These are phyloP conservation scores for Trichopoda pennipes DNA, from an alignment of 2,888 invertebrate species.

Conservation along the genomic window DNA sequence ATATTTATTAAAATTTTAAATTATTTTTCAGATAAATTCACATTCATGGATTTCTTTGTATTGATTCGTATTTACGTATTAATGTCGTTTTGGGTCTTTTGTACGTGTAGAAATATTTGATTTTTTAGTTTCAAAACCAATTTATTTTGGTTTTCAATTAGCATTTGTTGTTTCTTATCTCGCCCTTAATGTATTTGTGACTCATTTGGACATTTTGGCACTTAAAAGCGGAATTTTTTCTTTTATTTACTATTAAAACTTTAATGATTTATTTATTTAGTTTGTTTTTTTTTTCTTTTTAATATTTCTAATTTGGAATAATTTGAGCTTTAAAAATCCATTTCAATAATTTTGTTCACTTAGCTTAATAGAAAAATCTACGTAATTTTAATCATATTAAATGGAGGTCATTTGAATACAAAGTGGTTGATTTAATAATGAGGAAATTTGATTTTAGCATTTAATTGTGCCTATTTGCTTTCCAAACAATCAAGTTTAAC, in stretches of 20 bases:
- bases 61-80: background rate
- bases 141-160: background rate
- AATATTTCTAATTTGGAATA: background rate
- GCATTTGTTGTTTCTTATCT: background rate
- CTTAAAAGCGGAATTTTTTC: background rate
- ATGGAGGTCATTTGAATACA: no score
- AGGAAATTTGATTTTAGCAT: no score
- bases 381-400: no score
- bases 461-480: no score
- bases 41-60: no score
- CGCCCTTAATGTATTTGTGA: constrained; percentile 17
- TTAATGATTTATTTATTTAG: no score
- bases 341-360: background rate
- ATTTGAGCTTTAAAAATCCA: background rate
- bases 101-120: background rate
- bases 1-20: background rate
- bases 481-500: no score
- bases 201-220: constrained; percentile 16
- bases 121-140: background rate
- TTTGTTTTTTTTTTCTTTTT: background rate
- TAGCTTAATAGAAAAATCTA: constrained; percentile 9
- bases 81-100: constrained; percentile 1
- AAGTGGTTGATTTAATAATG: no score
- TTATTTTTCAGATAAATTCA: background rate
- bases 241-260: background rate